phyloP scores from a whole-genome alignment of 2,797 vertebrate genomes.

The Falco concolor region DNA sequence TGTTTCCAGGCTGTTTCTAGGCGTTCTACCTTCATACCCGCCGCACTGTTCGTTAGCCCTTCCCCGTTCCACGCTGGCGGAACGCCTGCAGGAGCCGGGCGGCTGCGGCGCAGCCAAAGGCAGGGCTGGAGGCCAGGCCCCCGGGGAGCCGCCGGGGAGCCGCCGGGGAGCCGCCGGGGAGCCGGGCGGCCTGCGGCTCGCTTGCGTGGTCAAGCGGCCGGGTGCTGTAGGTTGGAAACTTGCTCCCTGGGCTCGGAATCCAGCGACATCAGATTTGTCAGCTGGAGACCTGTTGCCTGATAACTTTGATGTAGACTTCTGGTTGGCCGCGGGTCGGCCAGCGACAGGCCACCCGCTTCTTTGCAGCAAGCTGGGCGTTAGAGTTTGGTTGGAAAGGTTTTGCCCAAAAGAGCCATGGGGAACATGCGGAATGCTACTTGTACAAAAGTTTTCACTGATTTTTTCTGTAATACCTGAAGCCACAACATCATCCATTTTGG shows the following conservation, averaged over 20 bases:
- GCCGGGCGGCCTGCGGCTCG: not conserved
- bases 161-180: not conserved
- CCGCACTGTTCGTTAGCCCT: not conserved
- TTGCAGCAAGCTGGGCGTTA: not conserved
- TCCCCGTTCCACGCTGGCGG: not conserved
- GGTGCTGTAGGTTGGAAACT: fast-evolving
- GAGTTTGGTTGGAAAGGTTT: not conserved
- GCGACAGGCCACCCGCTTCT: not conserved
- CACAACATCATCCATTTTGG: fast-evolving
- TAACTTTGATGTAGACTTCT: not conserved
- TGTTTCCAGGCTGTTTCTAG: not conserved
- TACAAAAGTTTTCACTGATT: not conserved
- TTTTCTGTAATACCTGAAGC: not conserved
- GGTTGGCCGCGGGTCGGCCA: not conserved
- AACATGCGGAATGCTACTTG: fast-evolving
- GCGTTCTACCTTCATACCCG: fast-evolving
- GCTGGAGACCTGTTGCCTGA: not conserved
- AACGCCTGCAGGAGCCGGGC: not conserved
- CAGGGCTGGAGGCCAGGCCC: not conserved
- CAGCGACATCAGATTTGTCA: not conserved
- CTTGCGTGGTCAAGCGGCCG: not conserved
- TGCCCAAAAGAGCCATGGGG: not conserved
- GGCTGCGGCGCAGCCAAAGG: fast-evolving
- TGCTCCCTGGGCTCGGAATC: not conserved
- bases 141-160: not conserved